phyloP scores from a whole-genome alignment of 2,113 vertebrate species.

The Crypturellus undulatus region DNA sequence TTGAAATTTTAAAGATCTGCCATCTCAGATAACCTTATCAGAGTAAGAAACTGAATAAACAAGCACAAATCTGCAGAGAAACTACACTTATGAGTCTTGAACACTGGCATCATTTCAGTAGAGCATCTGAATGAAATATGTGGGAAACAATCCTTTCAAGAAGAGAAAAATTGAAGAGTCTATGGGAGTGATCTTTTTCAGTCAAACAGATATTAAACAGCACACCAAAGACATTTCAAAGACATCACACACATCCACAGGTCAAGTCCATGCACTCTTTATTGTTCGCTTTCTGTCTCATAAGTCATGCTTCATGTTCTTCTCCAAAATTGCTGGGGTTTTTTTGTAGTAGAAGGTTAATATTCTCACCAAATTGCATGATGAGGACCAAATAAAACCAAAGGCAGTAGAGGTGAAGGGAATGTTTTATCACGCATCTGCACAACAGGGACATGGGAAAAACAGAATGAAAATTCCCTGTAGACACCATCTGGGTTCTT shows the following conservation, averaged over 20 bases:
- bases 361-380: not conserved
- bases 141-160: not conserved
- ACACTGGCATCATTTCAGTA: not conserved
- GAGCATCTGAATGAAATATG: not conserved
- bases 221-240: not conserved
- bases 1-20: not conserved
- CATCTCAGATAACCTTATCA: not conserved
- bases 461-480: not conserved
- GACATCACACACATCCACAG: not conserved
- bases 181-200: not conserved
- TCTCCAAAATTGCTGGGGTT: not conserved
- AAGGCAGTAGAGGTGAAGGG: fast-evolving
- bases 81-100: not conserved
- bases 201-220: not conserved
- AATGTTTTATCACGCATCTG: not conserved
- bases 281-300: not conserved
- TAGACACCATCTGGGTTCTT: not conserved
- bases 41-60: not conserved
- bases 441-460: not conserved
- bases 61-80: not conserved
- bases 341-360: not conserved
- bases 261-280: not conserved
- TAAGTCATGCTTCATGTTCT: not conserved
- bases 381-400: not conserved
- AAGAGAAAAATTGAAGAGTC: not conserved